Conservation (phyloP, 2,797 vertebrate species). For the Cyprinodon diabolis region DNA sequence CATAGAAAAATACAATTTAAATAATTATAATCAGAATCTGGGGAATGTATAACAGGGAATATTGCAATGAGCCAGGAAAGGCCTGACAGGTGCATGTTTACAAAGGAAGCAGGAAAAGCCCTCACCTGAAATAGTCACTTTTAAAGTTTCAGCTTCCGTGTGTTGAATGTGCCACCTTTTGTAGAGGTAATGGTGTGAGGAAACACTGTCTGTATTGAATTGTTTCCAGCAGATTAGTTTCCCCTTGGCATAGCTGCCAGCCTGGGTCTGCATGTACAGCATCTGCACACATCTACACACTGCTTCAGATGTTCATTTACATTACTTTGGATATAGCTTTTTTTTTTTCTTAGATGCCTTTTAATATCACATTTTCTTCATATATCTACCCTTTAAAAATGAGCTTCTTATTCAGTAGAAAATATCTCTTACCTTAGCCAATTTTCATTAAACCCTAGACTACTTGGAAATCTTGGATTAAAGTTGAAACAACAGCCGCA, state of each 20-base stretch:
- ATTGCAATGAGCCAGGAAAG: background rate
- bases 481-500: background rate
- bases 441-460: background rate
- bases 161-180: constrained; percentile 77
- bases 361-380: background rate
- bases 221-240: constrained; percentile 66
- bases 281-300: constrained; percentile 36
- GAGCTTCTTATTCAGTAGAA: background rate
- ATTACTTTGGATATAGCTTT: background rate
- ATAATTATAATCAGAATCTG: background rate
- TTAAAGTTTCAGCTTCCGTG: constrained; percentile 72
- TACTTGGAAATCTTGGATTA: background rate
- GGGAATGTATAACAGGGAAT: background rate
- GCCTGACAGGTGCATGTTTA: constrained; percentile 39
- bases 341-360: background rate
- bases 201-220: constrained; percentile 72
- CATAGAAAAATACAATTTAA: background rate
- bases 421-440: too few species aligned
- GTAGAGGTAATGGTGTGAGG: constrained; percentile 76
- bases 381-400: background rate
- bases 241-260: constrained; percentile 67
- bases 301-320: background rate
- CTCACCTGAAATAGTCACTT: constrained; percentile 57
- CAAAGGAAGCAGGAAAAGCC: constrained; percentile 59
- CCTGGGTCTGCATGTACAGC: constrained; percentile 56